These are phyloP conservation scores for Cotesia vestalis DNA, from an alignment of 1,140 invertebrate genomes.

Conservation along the genomic window DNA sequence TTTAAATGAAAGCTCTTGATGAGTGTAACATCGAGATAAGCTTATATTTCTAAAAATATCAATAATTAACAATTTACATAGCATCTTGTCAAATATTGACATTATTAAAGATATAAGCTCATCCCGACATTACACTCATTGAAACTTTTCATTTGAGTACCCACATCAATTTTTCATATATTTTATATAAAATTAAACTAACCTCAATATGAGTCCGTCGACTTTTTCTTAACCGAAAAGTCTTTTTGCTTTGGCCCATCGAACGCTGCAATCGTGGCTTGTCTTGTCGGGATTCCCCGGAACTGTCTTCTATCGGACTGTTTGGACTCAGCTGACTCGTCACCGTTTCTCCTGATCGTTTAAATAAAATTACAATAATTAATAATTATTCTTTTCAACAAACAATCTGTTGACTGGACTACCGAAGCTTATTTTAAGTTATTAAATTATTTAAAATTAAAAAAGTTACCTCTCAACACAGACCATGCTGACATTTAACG, in stretches of 20 bases:
- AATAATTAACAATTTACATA: too few species aligned
- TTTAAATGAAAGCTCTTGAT: too few species aligned
- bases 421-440: not conserved
- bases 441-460: not conserved
- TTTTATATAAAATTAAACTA: constrained; percentile 25
- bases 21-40: too few species aligned
- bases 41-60: too few species aligned
- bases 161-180: too few species aligned
- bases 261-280: constrained; percentile 87
- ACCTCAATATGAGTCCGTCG: constrained; percentile 69
- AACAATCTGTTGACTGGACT: not conserved
- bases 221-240: constrained; percentile 87
- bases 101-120: too few species aligned
- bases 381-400: too few species aligned
- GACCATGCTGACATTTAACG: not conserved
- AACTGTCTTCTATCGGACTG: constrained; percentile 75
- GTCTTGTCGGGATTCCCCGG: constrained; percentile 69
- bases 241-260: constrained; percentile 93
- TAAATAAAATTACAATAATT: too few species aligned
- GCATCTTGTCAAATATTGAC: too few species aligned
- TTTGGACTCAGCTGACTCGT: constrained; percentile 78
- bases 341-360: constrained; percentile 73
- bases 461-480: too few species aligned
- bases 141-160: too few species aligned
- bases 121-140: too few species aligned